Evolutionary conservation across 2,888 invertebrate genomes (phyloP).

Genomic region (Lapara coniferarum): DNA sequence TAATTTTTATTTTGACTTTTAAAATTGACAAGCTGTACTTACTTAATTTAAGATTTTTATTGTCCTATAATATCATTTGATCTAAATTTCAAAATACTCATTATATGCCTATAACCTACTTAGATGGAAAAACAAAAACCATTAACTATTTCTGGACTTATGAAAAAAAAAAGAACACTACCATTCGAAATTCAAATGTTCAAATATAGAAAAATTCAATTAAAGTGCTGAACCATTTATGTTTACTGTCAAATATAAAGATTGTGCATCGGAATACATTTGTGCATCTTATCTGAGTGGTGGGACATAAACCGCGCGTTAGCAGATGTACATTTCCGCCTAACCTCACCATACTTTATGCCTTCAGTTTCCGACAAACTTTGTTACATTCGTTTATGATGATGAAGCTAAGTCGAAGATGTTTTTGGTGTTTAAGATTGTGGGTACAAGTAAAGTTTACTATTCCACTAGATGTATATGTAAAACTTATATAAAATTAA

Average conservation of each 20-base stretch:
- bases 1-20: background rate
- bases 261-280: conserved; percentile 68
- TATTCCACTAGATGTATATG: too few species aligned
- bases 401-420: conserved; percentile 30
- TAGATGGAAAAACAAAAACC: too few species aligned
- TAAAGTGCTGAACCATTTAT: conserved; percentile 27
- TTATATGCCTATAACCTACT: too few species aligned
- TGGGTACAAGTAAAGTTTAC: background rate
- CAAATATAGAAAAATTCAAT: background rate
- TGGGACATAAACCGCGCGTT: conserved; percentile 71
- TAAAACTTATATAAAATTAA: too few species aligned
- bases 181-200: background rate
- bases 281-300: conserved; percentile 64
- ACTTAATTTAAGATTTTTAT: too few species aligned
- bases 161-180: background rate
- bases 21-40: too few species aligned
- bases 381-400: conserved; percentile 45
- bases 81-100: too few species aligned
- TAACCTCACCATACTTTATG: conserved; percentile 63
- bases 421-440: background rate
- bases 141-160: background rate
- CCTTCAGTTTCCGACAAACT: conserved; percentile 59
- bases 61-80: too few species aligned
- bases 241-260: conserved; percentile 42
- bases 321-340: conserved; percentile 70